Percentiles rank a stretch among this genome's conserved stretches.
Conservation (phyloP, 2,797 vertebrate species). For the Schizothorax lantsangensis region DNA sequence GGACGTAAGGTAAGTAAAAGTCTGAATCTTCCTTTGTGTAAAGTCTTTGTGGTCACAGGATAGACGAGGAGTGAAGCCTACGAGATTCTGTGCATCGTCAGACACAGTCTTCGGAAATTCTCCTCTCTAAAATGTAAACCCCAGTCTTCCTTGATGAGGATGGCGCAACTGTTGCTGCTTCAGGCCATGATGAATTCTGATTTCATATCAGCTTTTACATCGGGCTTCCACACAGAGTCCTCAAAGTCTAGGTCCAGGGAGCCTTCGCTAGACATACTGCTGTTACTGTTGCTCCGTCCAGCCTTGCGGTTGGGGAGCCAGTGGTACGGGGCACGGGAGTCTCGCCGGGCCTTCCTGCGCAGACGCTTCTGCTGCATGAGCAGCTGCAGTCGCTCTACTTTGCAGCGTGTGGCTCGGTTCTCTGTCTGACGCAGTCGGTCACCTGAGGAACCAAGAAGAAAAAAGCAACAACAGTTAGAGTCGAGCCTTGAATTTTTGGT, state of each 20-base stretch:
- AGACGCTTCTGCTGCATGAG: conserved; percentile 96
- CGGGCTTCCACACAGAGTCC: conserved; percentile 96
- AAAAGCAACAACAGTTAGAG: neutral
- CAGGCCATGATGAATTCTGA: conserved; percentile 95
- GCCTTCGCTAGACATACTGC: conserved; percentile 89
- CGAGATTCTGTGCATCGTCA: conserved; percentile 38
- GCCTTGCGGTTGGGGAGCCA: conserved; percentile 94
- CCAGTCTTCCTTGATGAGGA: conserved; percentile 50
- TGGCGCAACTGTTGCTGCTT: conserved; percentile 16
- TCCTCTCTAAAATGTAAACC: conserved; percentile 66
- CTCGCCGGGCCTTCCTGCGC: conserved; percentile 92
- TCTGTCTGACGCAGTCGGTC: conserved; percentile 95
- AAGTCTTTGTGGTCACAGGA: conserved; percentile 55
- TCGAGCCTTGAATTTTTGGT: neutral
- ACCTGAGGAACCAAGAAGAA: conserved; percentile 71
- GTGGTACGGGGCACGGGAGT: conserved; percentile 90
- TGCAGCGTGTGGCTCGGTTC: conserved; percentile 96
- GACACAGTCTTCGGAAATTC: conserved; percentile 37
- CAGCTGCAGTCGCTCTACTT: conserved; percentile 96
- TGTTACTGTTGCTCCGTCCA: conserved; percentile 91
- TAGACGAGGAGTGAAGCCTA: conserved; percentile 46
- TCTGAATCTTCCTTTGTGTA: conserved; percentile 60
- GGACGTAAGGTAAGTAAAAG: conserved; percentile 66
- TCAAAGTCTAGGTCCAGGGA: conserved; percentile 97
- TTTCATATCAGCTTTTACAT: conserved; percentile 96